These are phyloP conservation scores for Aphaenogaster rudis DNA, from an alignment of 1,140 invertebrate genomes.

Conservation along the genomic window DNA sequence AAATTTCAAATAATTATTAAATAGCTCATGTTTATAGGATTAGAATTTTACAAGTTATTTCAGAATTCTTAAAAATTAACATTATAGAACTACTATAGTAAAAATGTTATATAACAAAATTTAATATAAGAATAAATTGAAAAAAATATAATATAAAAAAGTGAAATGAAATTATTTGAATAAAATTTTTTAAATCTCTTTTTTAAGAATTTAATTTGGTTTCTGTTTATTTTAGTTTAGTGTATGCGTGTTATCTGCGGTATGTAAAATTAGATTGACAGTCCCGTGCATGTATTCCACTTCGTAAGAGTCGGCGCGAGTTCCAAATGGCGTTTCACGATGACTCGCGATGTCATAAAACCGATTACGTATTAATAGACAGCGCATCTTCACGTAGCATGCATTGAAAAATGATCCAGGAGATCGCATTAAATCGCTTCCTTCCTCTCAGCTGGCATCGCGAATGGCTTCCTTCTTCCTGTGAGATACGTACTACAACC, in stretches of 20 bases:
- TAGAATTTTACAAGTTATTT: neutral
- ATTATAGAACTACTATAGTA: neutral
- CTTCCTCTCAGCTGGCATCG: constrained; percentile 27
- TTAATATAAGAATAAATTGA: neutral
- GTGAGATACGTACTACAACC: constrained; percentile 17
- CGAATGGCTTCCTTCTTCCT: constrained; percentile 61
- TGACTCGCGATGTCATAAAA: constrained; percentile 56
- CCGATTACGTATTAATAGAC: constrained; percentile 67
- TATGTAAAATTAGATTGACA: constrained; percentile 9
- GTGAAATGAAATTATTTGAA: neutral
- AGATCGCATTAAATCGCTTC: constrained; percentile 60
- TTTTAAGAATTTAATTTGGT: neutral
- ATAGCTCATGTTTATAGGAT: neutral
- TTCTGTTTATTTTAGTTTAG: neutral
- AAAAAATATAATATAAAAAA: neutral
- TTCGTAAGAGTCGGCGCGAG: constrained; percentile 18
- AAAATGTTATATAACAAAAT: neutral
- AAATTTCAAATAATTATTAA: constrained; percentile 16
- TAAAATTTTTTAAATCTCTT: neutral
- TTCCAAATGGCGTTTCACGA: constrained; percentile 59
- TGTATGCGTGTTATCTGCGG: neutral
- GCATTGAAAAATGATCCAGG: constrained; percentile 51
- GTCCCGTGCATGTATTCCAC: neutral
- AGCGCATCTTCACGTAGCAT: constrained; percentile 36
- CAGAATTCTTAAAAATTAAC: neutral